Evolutionary conservation across 2,113 vertebrate species (phyloP).

Genomic region (Petrocephalus microphthalmus): DNA sequence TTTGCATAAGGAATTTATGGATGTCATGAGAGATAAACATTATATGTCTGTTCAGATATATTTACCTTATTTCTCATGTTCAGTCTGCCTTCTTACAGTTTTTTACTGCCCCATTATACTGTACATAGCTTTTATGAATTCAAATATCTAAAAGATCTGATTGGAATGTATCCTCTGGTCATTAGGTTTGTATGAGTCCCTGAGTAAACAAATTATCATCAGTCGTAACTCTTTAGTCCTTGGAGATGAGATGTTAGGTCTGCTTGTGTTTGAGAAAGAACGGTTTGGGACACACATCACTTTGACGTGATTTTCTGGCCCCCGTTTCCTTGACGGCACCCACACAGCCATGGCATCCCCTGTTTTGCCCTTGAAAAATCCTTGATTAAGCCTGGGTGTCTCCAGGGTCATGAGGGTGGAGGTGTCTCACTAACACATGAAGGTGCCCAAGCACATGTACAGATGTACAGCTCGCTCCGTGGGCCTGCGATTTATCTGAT

Average conservation of each 20-base stretch:
- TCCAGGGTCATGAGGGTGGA: neutral
- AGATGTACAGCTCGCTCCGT: neutral
- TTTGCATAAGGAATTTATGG: slow-evolving; percentile 8
- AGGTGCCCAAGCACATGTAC: neutral
- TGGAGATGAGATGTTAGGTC: slow-evolving; percentile 59
- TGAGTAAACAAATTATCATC: neutral
- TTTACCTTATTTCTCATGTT: neutral
- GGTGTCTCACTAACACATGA: neutral
- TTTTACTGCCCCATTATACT: neutral
- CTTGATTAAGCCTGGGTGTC: slow-evolving; percentile 45
- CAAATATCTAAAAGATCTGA: neutral
- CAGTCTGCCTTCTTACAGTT: neutral
- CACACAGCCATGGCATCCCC: slow-evolving; percentile 47
- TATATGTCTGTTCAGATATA: neutral
- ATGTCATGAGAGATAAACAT: neutral
- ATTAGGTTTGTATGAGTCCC: neutral
- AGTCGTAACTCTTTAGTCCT: slow-evolving; percentile 37
- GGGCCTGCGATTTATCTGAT: neutral
- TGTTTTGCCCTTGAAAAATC: slow-evolving; percentile 58
- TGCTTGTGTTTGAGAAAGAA: slow-evolving; percentile 55
- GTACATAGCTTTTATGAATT: neutral
- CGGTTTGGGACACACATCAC: slow-evolving; percentile 56
- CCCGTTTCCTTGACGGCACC: slow-evolving; percentile 51
- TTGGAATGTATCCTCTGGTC: neutral
- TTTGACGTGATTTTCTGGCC: slow-evolving; percentile 58